phyloP scores from a whole-genome alignment of 1,140 invertebrate species.

The Drosophila nikananu region DNA sequence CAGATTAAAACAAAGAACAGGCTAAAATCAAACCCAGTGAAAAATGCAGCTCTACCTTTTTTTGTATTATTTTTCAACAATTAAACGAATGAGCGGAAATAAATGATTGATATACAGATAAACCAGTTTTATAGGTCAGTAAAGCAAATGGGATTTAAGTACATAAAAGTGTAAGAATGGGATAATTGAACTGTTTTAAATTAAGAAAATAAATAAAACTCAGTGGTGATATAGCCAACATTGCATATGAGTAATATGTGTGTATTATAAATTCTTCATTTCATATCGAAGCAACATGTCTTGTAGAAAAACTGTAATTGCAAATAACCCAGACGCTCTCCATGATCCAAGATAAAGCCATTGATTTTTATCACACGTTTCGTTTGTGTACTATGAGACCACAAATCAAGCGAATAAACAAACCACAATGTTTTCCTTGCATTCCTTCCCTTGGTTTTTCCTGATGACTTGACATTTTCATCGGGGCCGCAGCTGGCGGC shows the following conservation, averaged over 20 bases:
- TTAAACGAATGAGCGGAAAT: slow-evolving; percentile 2
- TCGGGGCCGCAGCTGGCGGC: slow-evolving; percentile 36
- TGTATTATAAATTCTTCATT: background rate
- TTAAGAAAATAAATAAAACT: background rate
- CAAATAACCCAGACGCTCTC: background rate
- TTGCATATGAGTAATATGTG: background rate
- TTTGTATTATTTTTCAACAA: slow-evolving; percentile 2
- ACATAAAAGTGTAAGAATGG: background rate
- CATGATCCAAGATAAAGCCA: slow-evolving; percentile 3
- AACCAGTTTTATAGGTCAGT: slow-evolving; percentile 12
- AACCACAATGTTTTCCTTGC: slow-evolving; percentile 28
- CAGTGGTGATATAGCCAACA: too few relatives aligned
- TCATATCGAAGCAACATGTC: background rate
- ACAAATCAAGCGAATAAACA: slow-evolving; percentile 33
- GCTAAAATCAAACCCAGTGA: background rate
- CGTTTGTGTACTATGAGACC: slow-evolving; percentile 11
- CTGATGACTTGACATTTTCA: slow-evolving; percentile 50
- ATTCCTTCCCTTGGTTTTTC: slow-evolving; percentile 9
- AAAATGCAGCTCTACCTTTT: slow-evolving; percentile 20
- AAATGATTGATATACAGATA: slow-evolving; percentile 3
- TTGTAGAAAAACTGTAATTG: background rate
- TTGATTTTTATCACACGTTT: slow-evolving; percentile 20
- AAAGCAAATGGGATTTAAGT: slow-evolving; percentile 22
- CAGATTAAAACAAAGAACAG: background rate
- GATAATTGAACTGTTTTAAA: background rate